Percentiles rank a stretch among this genome's conserved stretches.
Conservation (phyloP, 53 echinoderm and acorn worm species). For the Patiria pectinifera region DNA sequence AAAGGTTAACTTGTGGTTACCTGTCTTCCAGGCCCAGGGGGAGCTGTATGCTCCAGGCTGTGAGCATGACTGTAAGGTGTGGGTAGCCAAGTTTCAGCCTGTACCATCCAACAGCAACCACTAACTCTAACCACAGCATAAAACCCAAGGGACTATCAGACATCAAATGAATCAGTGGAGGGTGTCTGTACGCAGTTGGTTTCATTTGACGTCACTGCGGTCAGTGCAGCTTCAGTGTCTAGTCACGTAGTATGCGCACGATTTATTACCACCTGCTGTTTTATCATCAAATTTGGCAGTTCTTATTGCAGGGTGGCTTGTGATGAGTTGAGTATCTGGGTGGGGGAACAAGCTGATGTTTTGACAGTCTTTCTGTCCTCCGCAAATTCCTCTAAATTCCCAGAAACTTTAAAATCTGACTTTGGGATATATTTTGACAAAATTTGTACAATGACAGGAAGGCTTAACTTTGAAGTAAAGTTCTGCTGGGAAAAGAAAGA, state of each 20-base stretch:
- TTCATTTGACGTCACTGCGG: slow-evolving; percentile 55
- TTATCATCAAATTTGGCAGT: not conserved
- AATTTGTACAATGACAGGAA: not conserved
- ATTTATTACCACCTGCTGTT: slow-evolving; percentile 21
- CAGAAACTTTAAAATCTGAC: not conserved
- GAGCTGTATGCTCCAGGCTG: not conserved
- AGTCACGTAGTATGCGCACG: slow-evolving; percentile 14
- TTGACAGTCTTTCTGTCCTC: not conserved
- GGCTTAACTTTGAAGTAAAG: not conserved
- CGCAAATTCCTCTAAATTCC: not conserved
- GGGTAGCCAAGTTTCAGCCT: not conserved
- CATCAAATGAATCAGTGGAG: slow-evolving; percentile 5
- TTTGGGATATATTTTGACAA: not conserved
- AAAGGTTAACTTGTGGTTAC: not conserved
- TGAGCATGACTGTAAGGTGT: not conserved
- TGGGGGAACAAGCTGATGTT: not conserved
- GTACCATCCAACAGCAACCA: not conserved
- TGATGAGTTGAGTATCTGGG: not conserved
- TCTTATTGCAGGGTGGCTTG: not conserved
- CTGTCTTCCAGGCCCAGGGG: no score
- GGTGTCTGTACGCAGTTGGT: not conserved
- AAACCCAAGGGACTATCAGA: slow-evolving; percentile 3
- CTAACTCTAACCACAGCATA: not conserved
- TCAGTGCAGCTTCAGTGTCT: slow-evolving; percentile 35
- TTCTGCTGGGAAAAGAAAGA: no score